Evolutionary conservation across 2,797 vertebrate genomes (phyloP).

Genomic region (Orestias chungarensis): DNA sequence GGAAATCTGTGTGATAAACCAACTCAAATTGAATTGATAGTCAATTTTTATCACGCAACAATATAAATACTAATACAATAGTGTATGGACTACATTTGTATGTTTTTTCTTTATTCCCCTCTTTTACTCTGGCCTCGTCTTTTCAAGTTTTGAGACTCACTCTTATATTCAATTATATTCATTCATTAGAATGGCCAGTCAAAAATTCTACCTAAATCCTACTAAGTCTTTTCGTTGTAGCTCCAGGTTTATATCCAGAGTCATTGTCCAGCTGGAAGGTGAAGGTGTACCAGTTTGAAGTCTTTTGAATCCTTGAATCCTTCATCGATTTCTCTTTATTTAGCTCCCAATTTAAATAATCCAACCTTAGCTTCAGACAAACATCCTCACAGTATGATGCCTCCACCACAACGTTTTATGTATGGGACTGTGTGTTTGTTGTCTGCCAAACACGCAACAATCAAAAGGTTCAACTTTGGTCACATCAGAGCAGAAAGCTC

Average conservation of each 20-base stretch:
- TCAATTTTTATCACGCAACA: not conserved
- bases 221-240: not conserved
- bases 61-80: not conserved
- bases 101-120: not conserved
- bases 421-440: too few relatives aligned
- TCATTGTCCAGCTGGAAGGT: not conserved
- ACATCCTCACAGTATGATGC: too few relatives aligned
- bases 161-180: too few relatives aligned
- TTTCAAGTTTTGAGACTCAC: not conserved
- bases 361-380: not conserved
- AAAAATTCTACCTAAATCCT: too few relatives aligned
- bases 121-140: not conserved
- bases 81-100: not conserved
- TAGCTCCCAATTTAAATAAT: not conserved
- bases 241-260: not conserved
- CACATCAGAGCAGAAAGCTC: too few relatives aligned
- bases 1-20: not conserved
- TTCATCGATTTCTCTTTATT: not conserved
- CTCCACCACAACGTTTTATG: too few relatives aligned
- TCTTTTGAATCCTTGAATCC: not conserved
- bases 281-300: not conserved
- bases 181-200: too few relatives aligned
- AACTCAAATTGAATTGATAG: not conserved
- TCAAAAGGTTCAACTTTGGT: too few relatives aligned
- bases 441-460: too few relatives aligned